phyloP scores from a whole-genome alignment of 2,113 vertebrate species.

The Atherinomorus stipes region DNA sequence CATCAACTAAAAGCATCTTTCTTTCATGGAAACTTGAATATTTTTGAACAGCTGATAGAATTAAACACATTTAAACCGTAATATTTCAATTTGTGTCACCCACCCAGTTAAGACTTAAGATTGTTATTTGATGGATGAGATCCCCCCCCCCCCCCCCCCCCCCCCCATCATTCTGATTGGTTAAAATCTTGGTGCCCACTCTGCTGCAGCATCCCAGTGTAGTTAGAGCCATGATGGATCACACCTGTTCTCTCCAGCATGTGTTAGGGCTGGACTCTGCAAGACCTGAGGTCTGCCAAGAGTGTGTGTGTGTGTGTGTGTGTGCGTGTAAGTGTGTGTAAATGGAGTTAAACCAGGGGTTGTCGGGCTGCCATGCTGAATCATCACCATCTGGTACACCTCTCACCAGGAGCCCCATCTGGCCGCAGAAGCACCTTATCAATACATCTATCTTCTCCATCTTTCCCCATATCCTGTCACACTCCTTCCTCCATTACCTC shows the following conservation, averaged over 20 bases:
- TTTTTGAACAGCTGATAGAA: background rate
- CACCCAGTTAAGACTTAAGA: background rate
- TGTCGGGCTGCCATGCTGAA: conserved; percentile 50
- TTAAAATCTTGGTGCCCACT: conserved; percentile 27
- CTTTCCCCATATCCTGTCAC: conserved; percentile 1
- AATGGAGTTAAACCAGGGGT: conserved; percentile 44
- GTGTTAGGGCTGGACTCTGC: conserved; percentile 36
- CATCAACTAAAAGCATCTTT: background rate
- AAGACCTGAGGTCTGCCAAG: conserved; percentile 4
- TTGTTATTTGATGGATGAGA: conserved; percentile 4
- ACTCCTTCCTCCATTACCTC: background rate
- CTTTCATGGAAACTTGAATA: background rate
- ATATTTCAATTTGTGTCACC: background rate
- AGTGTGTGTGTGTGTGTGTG: background rate
- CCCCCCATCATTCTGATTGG: conserved; percentile 22
- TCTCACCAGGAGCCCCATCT: conserved; percentile 47
- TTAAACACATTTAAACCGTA: background rate
- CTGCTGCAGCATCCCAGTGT: conserved; percentile 24
- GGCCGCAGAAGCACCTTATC: conserved; percentile 13
- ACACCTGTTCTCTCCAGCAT: conserved; percentile 38
- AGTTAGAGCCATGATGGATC: conserved; percentile 60
- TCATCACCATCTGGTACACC: conserved; percentile 56
- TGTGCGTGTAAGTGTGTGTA: background rate
- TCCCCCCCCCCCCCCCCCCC: background rate
- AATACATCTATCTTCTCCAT: background rate